Evolutionary conservation across 2,888 invertebrate species (phyloP).

Genomic region (Ethmia dodecea): DNA sequence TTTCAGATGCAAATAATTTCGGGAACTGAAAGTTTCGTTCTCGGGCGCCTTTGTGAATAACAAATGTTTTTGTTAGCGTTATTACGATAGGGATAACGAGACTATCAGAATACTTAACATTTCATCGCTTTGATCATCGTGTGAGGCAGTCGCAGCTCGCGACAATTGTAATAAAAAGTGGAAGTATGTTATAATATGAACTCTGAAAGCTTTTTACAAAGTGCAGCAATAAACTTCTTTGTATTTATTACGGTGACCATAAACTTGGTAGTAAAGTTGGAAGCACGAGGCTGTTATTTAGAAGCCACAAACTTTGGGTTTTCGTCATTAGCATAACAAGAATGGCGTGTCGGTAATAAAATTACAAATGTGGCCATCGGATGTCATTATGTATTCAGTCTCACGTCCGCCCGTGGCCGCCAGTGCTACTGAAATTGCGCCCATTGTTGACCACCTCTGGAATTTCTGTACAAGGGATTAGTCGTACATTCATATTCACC

Average conservation of each 20-base stretch:
- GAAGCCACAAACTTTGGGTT: conserved; percentile 32
- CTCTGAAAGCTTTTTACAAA: too few species aligned
- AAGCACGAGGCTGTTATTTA: too few species aligned
- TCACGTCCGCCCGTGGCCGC: conserved; percentile 42
- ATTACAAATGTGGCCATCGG: conserved; percentile 58
- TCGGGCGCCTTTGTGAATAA: conserved; percentile 47
- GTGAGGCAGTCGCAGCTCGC: too few species aligned
- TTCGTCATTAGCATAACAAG: conserved; percentile 53
- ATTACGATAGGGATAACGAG: too few species aligned
- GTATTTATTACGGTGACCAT: too few species aligned
- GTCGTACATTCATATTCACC: conserved; percentile 9
- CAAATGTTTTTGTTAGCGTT: conserved; percentile 37
- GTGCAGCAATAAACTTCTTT: too few species aligned
- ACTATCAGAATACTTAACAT: too few species aligned
- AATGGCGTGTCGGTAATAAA: conserved; percentile 50
- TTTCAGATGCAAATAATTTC: conserved; percentile 63
- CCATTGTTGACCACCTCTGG: conserved; percentile 22
- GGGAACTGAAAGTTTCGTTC: conserved; percentile 37
- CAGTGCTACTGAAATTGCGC: conserved; percentile 37
- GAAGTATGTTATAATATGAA: too few species aligned
- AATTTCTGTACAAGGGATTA: conserved; percentile 10
- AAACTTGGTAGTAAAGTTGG: too few species aligned
- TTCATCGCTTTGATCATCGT: too few species aligned
- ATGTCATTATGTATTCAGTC: conserved; percentile 56
- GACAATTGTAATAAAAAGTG: too few species aligned